Conservation (phyloP, 2,888 invertebrate species). For the Sceliomorpha sp. region DNA sequence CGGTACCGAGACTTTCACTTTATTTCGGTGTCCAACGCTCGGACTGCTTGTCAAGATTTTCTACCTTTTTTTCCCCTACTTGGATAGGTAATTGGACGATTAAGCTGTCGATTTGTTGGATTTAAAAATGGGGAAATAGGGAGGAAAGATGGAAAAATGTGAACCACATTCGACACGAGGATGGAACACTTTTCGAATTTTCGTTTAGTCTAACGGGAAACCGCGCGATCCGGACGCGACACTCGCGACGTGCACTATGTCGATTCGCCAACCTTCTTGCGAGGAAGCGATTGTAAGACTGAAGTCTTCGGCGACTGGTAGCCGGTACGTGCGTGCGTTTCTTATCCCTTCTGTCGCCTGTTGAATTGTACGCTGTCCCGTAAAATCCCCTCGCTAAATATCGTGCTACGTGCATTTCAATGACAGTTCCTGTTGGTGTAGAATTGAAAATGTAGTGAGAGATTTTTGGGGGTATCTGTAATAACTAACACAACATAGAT, state of each 20-base stretch:
- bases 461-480: too few relatives aligned
- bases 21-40: conserved; percentile 36
- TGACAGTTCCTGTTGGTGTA: too few relatives aligned
- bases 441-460: too few relatives aligned
- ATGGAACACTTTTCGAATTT: conserved; percentile 20
- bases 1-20: conserved; percentile 52
- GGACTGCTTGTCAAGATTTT: conserved; percentile 8
- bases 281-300: conserved; percentile 77
- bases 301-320: conserved; percentile 71
- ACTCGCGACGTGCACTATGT: conserved; percentile 43
- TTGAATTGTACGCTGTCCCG: too few relatives aligned
- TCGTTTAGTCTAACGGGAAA: conserved; percentile 22
- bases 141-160: too few relatives aligned
- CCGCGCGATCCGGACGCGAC: conserved; percentile 39
- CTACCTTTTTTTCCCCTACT: conserved; percentile 22
- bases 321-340: conserved; percentile 74
- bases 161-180: conserved; percentile 20
- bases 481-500: too few relatives aligned
- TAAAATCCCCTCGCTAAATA: too few relatives aligned
- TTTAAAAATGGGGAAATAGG: too few relatives aligned
- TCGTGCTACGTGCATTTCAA: too few relatives aligned
- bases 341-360: conserved; percentile 77
- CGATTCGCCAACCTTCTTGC: conserved; percentile 63
- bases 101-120: too few relatives aligned
- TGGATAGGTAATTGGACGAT: too few relatives aligned